Percentiles rank a stretch among this genome's conserved stretches.
Conservation (phyloP, 2,113 vertebrate species). For the Protobothrops mucrosquamatus region DNA sequence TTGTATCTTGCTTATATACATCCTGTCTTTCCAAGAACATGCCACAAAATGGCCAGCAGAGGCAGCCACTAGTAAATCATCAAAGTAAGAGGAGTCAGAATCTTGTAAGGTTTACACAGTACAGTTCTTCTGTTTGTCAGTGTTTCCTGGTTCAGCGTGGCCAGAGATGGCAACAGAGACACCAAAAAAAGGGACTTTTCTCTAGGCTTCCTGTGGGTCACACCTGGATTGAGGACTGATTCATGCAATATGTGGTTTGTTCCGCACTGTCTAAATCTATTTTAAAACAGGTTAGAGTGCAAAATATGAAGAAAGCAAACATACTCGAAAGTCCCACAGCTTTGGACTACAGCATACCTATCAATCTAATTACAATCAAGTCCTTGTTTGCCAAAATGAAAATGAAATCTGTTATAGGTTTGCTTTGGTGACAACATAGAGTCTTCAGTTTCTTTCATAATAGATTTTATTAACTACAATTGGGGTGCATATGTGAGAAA, state of each 20-base stretch:
- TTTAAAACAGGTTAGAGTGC: neutral
- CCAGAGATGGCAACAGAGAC: neutral
- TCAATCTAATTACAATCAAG: neutral
- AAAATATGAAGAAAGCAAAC: neutral
- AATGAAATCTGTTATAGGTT: neutral
- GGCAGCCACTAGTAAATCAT: neutral
- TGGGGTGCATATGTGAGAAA: neutral
- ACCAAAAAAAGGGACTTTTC: neutral
- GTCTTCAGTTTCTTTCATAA: neutral
- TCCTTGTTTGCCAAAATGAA: neutral
- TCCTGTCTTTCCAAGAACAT: neutral
- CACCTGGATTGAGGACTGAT: neutral
- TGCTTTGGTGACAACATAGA: too few relatives aligned
- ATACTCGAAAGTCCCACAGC: neutral
- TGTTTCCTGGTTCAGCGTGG: neutral
- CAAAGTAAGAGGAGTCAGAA: neutral
- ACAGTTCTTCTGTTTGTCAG: neutral
- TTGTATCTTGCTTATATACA: neutral
- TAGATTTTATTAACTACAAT: neutral
- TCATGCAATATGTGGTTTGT: neutral
- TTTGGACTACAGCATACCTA: neutral
- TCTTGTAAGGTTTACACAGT: neutral
- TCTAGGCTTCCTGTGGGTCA: neutral
- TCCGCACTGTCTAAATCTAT: neutral
- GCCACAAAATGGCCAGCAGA: neutral